A percentile compares a stretch with the other conserved stretches of the same genome.
These are phyloP conservation scores for Okamejei kenojei DNA, from an alignment of 2,797 vertebrate species.

Conservation along the genomic window DNA sequence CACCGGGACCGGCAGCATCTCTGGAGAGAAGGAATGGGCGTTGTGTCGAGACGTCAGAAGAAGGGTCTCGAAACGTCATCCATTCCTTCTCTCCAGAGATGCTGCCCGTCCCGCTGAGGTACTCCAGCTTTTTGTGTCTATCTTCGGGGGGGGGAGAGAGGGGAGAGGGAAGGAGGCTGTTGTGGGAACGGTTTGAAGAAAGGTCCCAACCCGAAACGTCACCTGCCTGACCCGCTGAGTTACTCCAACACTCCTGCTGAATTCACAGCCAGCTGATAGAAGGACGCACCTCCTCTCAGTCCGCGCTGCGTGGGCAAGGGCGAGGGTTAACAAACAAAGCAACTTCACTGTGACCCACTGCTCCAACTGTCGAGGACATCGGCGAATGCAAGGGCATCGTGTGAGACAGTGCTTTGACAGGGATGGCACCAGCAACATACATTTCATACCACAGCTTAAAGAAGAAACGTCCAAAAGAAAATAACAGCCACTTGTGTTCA, in stretches of 20 bases:
- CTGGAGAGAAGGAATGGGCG: too few relatives aligned
- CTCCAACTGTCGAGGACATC: background rate
- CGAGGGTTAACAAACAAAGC: background rate
- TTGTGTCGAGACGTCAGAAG: too few relatives aligned
- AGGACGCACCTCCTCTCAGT: background rate
- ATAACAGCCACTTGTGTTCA: background rate
- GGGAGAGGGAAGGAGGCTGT: too few relatives aligned
- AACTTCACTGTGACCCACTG: background rate
- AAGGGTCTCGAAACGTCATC: too few relatives aligned
- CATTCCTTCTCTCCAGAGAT: too few relatives aligned
- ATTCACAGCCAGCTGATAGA: background rate
- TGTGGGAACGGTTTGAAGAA: too few relatives aligned
- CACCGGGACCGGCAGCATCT: too few relatives aligned
- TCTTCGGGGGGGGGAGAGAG: too few relatives aligned
- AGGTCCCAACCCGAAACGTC: too few relatives aligned
- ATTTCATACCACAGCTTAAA: slow-evolving; percentile 3
- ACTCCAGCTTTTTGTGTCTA: too few relatives aligned
- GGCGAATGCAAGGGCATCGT: background rate
- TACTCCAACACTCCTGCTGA: background rate
- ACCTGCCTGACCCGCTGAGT: too few relatives aligned
- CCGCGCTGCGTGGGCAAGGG: background rate
- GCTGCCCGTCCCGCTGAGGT: too few relatives aligned
- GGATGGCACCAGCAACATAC: background rate
- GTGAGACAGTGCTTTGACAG: background rate
- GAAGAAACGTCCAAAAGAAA: background rate